These are phyloP conservation scores for Scolanthus callimorphus DNA, from an alignment of 92 coral and sea anemone genomes.

Conservation along the genomic window DNA sequence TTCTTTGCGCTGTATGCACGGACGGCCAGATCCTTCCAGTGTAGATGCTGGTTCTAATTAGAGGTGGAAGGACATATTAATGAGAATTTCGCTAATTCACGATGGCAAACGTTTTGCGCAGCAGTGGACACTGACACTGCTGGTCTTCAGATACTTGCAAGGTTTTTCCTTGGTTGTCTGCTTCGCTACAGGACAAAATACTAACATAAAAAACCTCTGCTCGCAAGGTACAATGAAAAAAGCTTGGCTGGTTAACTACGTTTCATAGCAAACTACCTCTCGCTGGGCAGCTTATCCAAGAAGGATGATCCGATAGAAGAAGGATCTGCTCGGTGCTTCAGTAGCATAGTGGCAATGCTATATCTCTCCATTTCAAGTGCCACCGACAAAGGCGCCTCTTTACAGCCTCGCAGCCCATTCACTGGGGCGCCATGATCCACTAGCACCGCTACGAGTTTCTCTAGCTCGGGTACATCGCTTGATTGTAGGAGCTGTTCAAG, in stretches of 20 bases:
- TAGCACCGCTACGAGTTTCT: conserved; percentile 45
- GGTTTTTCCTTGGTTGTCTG: too few relatives aligned
- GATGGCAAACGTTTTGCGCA: too few relatives aligned
- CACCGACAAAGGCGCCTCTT: conserved; percentile 42
- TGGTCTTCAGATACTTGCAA: too few relatives aligned
- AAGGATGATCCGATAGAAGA: conserved; percentile 24
- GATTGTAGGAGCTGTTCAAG: conserved; percentile 40
- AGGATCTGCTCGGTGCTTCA: conserved; percentile 53
- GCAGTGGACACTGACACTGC: too few relatives aligned
- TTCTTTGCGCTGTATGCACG: conserved; percentile 35
- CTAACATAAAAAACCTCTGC: too few relatives aligned
- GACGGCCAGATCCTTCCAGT: conserved; percentile 51
- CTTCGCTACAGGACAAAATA: too few relatives aligned
- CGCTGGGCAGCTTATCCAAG: conserved; percentile 28
- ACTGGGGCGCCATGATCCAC: conserved; percentile 70
- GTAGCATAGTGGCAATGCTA: conserved; percentile 28
- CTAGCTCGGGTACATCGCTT: conserved; percentile 13
- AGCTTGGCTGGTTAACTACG: too few relatives aligned
- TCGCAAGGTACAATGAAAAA: too few relatives aligned
- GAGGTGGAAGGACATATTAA: too few relatives aligned
- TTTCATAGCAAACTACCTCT: too few relatives aligned
- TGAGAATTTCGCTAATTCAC: too few relatives aligned
- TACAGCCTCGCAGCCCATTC: conserved; percentile 42
- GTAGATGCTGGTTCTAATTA: conserved; percentile 52
- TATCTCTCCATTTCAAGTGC: conserved; percentile 57